Percentiles rank a stretch among this genome's conserved stretches.
phyloP scores from a whole-genome alignment of 2,888 invertebrate species.

The Drosophila paucipuncta region DNA sequence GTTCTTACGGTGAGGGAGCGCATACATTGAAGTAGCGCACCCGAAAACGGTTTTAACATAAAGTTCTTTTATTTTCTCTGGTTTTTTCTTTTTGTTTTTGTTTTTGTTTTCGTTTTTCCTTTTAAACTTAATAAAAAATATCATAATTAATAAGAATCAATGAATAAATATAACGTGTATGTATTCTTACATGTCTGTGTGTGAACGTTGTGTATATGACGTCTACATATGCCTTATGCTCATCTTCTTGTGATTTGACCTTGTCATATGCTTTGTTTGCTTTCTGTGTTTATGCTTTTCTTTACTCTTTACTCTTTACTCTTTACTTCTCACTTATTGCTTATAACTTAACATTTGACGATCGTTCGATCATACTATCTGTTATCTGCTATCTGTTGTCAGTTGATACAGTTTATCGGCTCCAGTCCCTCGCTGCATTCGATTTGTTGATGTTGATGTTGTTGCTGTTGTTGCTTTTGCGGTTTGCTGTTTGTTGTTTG shows the following conservation, averaged over 20 bases:
- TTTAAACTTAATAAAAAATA: slow-evolving; percentile 78
- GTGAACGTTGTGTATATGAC: slow-evolving; percentile 42
- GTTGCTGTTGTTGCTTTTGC: slow-evolving; percentile 36
- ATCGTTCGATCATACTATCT: slow-evolving; percentile 7
- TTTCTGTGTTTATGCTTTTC: slow-evolving; percentile 37
- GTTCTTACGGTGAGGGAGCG: slow-evolving; percentile 75
- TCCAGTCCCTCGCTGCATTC: slow-evolving; percentile 41
- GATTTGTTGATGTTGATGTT: slow-evolving; percentile 30
- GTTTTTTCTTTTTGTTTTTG: slow-evolving; percentile 20
- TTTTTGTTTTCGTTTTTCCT: slow-evolving; percentile 23
- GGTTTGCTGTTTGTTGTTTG: background rate
- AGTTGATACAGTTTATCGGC: slow-evolving; percentile 28
- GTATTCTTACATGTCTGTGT: slow-evolving; percentile 49
- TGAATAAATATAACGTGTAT: slow-evolving; percentile 78
- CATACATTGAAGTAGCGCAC: slow-evolving; percentile 19
- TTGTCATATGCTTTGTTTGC: slow-evolving; percentile 37
- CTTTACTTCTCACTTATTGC: slow-evolving; percentile 63
- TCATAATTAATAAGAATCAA: slow-evolving; percentile 80
- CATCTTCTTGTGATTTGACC: slow-evolving; percentile 15
- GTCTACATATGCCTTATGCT: slow-evolving; percentile 26
- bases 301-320: slow-evolving; percentile 10
- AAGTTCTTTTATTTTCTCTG: slow-evolving; percentile 46
- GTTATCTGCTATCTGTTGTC: slow-evolving; percentile 19
- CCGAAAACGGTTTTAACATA: slow-evolving; percentile 73
- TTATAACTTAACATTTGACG: slow-evolving; percentile 66